Evolutionary conservation across 2,113 vertebrate species (phyloP).

Genomic region (Acrocephalus kingi): DNA sequence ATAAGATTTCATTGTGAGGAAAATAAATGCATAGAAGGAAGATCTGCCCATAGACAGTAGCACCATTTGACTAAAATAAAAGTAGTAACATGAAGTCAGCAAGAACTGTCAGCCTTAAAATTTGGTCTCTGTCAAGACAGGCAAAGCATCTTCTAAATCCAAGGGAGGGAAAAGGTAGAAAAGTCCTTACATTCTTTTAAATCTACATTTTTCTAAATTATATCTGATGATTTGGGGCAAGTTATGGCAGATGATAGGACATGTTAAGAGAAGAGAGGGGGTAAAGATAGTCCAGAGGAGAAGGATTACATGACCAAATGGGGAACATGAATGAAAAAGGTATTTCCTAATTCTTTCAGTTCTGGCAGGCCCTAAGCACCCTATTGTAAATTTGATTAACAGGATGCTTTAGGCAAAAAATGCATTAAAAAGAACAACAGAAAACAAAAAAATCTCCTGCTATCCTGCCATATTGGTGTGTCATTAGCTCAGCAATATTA

Average conservation of each 20-base stretch:
- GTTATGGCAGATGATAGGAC: background rate
- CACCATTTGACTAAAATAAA: background rate
- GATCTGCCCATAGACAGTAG: background rate
- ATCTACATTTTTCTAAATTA: background rate
- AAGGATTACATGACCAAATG: background rate
- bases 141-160: background rate
- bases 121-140: background rate
- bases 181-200: background rate
- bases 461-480: background rate
- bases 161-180: background rate
- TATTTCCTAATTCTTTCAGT: background rate
- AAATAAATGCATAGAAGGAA: background rate
- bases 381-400: background rate
- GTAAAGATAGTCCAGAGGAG: background rate
- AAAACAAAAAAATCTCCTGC: background rate
- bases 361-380: background rate
- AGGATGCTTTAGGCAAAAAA: background rate
- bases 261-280: background rate
- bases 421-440: rapidly evolving
- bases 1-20: background rate
- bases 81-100: background rate
- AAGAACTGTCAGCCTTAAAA: background rate
- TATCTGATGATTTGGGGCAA: background rate
- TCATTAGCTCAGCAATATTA: background rate
- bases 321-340: background rate